Percentiles rank a stretch among this genome's conserved stretches.
phyloP scores from a whole-genome alignment of 1,140 invertebrate genomes.

The Oryzaephilus surinamensis region DNA sequence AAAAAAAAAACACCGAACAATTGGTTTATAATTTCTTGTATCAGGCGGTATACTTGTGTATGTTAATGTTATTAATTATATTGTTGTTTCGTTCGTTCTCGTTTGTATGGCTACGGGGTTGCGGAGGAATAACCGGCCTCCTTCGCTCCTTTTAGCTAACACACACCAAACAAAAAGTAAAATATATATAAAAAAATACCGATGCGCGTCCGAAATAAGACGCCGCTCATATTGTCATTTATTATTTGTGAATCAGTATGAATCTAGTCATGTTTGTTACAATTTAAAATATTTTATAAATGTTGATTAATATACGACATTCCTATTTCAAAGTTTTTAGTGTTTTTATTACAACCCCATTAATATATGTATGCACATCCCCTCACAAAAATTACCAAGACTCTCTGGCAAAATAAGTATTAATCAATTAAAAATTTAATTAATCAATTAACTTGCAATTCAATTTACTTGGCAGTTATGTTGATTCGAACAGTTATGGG shows the following conservation, averaged over 20 bases:
- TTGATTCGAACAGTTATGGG: too few species aligned
- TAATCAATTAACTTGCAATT: too few species aligned
- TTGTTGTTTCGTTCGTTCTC: slow-evolving; percentile 26
- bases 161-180: slow-evolving; percentile 24
- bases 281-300: slow-evolving; percentile 42
- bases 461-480: too few species aligned
- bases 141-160: slow-evolving; percentile 13
- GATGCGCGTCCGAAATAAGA: slow-evolving; percentile 22
- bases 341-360: slow-evolving; percentile 2
- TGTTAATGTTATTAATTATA: slow-evolving; percentile 33
- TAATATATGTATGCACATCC: too few species aligned
- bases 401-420: neutral
- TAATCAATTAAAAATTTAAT: slow-evolving; percentile 1
- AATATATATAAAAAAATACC: too few species aligned
- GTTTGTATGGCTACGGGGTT: slow-evolving; percentile 11
- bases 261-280: slow-evolving; percentile 41
- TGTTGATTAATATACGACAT: slow-evolving; percentile 41
- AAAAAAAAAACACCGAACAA: slow-evolving; percentile 7
- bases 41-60: slow-evolving; percentile 29
- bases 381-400: neutral
- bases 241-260: slow-evolving; percentile 39
- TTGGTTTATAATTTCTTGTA: slow-evolving; percentile 23
- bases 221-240: slow-evolving; percentile 36
- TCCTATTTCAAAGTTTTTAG: slow-evolving; percentile 35
- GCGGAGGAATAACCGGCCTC: slow-evolving; percentile 20